Base-by-base conservation (phyloP, 2,888 invertebrate genomes). In the Drosophila mettleri region DNA sequence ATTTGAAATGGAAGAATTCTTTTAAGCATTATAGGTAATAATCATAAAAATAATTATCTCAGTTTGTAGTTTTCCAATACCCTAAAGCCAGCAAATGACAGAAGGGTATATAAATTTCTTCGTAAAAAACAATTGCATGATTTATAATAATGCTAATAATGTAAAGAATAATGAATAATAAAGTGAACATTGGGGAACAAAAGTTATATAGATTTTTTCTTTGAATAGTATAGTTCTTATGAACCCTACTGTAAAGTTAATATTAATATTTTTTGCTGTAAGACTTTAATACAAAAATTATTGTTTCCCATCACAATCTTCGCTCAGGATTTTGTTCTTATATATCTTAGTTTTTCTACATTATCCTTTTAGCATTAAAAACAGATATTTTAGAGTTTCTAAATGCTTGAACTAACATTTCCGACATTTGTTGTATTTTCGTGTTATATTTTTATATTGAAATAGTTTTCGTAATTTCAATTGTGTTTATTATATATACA, bases 381-480 rank as follows among this genome's bases (percentile, higher is more conserved):
- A 16, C 24, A 3, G 8, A 16, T 10, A 24, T 27, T 24, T n/a
- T 45, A 27, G 24, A 10, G n/a, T n/a, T n/a, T n/a, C 43, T 6
- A 43, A 9, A n/a, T 43, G 10, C 10, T 24, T 6, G 10, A 27
- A 1, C 10, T 27, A 2, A 24, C n/a, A n/a, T 45, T 24, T 16
- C 27, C 43, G 43, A 27, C 43, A 16, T 43, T 43, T 43, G 43
- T 43, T 46, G 29, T 1, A 22, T 49, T 22, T 49, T 22, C 24
- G n/a, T 22, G 31, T n/a, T 33, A 14, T 14, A 22, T 18, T 16
- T 33, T 10, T 8, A 31, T 36, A 64, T 46, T 31, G 18, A 38
- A 16, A 12, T 29, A 16, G n/a, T 45, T 29, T 45, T 22, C n/a
- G n/a, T n/a, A n/a, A n/a, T 18, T 22, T n/a, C 34, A 3, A 16